These are phyloP conservation scores for Taeniopygia guttata DNA, from an alignment of 2,797 vertebrate genomes.

Conservation along the genomic window DNA sequence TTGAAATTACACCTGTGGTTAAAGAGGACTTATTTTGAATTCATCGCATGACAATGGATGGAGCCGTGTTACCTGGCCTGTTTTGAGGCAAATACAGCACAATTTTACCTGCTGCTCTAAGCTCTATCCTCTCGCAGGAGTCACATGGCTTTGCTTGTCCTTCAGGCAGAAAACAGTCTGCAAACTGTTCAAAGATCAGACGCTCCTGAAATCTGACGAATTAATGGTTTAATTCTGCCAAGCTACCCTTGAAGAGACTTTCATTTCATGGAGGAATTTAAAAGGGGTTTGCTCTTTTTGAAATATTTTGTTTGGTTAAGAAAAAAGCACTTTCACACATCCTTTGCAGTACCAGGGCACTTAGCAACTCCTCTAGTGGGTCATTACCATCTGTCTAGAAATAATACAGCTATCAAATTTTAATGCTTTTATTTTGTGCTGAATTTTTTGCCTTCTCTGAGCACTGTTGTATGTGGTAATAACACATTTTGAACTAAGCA, in stretches of 20 bases:
- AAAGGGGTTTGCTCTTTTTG: slow-evolving; percentile 3
- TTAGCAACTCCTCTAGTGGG: not conserved
- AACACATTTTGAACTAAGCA: not conserved
- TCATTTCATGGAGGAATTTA: slow-evolving; percentile 4
- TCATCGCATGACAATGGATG: not conserved
- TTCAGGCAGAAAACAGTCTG: not conserved
- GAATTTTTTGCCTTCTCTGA: not conserved
- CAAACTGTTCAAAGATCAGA: slow-evolving; percentile 27
- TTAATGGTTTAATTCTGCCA: slow-evolving; percentile 42
- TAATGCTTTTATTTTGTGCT: not conserved
- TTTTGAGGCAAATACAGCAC: not conserved
- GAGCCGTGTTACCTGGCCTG: not conserved
- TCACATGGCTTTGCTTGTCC: not conserved
- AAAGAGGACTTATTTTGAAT: not conserved
- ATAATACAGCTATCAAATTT: not conserved
- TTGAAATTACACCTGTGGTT: not conserved
- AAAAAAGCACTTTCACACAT: slow-evolving; percentile 5
- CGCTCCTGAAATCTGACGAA: not conserved
- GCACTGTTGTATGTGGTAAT: not conserved
- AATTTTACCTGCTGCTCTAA: not conserved
- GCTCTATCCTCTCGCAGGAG: not conserved
- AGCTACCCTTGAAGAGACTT: slow-evolving; percentile 26
- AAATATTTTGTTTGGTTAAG: slow-evolving; percentile 22
- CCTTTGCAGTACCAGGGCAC: not conserved
- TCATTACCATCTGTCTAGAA: not conserved